These are phyloP conservation scores for Amiota mariae DNA, from an alignment of 2,888 invertebrate species.

Conservation along the genomic window DNA sequence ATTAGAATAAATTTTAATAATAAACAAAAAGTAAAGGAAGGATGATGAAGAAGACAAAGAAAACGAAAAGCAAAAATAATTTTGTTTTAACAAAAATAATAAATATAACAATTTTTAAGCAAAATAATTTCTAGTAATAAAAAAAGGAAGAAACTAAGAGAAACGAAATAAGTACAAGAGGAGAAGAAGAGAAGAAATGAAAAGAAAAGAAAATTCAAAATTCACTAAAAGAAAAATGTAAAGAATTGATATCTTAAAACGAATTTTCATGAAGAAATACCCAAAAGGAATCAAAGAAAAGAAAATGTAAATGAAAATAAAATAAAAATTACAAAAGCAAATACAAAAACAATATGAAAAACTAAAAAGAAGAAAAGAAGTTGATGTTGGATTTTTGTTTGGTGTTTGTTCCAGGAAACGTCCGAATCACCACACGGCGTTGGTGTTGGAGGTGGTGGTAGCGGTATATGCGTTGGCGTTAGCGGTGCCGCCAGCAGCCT, in stretches of 20 bases:
- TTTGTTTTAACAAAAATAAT: slow-evolving; percentile 34
- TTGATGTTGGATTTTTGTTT: slow-evolving; percentile 90
- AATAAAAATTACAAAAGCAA: slow-evolving; percentile 37
- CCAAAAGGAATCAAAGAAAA: slow-evolving; percentile 75
- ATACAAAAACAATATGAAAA: slow-evolving; percentile 55
- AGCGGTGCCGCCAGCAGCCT: slow-evolving; percentile 53
- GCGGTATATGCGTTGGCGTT: slow-evolving; percentile 53
- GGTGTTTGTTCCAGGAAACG: slow-evolving; percentile 89
- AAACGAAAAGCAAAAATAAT: slow-evolving; percentile 42
- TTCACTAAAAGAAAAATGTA: slow-evolving; percentile 31
- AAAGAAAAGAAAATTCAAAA: slow-evolving; percentile 56
- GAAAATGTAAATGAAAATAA: slow-evolving; percentile 70
- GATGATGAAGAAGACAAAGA: slow-evolving; percentile 52
- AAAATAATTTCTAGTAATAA: slow-evolving; percentile 47
- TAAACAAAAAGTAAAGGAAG: slow-evolving; percentile 55
- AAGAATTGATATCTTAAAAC: slow-evolving; percentile 11
- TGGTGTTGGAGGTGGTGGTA: slow-evolving; percentile 72
- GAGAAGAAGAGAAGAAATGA: slow-evolving; percentile 1
- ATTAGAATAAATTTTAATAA: slow-evolving; percentile 46
- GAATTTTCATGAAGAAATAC: slow-evolving; percentile 35
- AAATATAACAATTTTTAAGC: slow-evolving; percentile 46
- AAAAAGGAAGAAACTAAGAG: slow-evolving; percentile 48
- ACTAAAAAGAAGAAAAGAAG: slow-evolving; percentile 77
- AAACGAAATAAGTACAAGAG: slow-evolving; percentile 37
- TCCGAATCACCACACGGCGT: slow-evolving; percentile 81